Conservation (phyloP, 2,113 vertebrate species). For the Catagonus wagneri region DNA sequence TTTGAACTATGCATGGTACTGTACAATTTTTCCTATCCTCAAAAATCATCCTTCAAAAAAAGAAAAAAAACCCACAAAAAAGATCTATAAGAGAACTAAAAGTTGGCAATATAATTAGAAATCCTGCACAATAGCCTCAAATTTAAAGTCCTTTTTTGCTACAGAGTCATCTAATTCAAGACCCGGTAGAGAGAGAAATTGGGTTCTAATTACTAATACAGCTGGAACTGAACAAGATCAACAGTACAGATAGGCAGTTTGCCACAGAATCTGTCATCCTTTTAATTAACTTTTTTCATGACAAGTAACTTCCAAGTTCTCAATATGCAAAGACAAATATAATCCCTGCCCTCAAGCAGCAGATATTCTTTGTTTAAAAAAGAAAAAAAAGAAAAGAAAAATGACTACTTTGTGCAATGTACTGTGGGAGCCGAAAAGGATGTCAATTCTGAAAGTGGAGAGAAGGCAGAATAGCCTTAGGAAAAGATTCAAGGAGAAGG, state of each 20-base stretch:
- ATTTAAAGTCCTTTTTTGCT: not conserved
- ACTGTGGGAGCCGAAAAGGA: not conserved
- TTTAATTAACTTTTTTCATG: not conserved
- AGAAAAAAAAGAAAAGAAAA: fast-evolving
- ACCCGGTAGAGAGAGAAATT: not conserved
- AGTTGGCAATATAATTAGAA: not conserved
- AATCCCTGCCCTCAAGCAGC: not conserved
- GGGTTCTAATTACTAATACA: not conserved
- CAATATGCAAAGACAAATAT: not conserved
- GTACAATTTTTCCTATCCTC: not conserved
- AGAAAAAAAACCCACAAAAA: not conserved
- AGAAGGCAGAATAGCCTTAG: not conserved
- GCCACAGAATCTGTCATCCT: not conserved
- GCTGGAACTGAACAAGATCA: not conserved
- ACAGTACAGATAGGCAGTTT: not conserved
- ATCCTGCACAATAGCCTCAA: not conserved
- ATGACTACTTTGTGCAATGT: not conserved
- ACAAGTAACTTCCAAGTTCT: not conserved
- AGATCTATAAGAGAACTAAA: not conserved
- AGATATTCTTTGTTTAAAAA: not conserved
- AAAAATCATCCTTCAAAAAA: not conserved
- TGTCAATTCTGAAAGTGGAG: not conserved
- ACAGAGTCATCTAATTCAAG: not conserved
- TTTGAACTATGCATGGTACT: not conserved
- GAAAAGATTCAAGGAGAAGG: not conserved